Evolutionary conservation across 2,888 invertebrate genomes (phyloP).

Genomic region (Andrena bicolor): DNA sequence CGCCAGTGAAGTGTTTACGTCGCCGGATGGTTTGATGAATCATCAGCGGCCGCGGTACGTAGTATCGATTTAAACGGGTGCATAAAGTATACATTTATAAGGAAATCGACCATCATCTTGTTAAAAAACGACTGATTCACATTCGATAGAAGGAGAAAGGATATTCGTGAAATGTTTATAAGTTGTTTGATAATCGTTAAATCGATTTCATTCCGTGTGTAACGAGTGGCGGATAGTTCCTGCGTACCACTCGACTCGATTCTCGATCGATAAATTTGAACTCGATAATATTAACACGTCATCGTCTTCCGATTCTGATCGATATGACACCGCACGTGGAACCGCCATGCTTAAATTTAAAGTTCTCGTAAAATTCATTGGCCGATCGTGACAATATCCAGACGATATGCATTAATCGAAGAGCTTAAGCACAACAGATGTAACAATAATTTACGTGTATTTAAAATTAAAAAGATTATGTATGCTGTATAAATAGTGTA

Average conservation of each 20-base stretch:
- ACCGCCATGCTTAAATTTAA: not conserved
- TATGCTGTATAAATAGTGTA: conserved; percentile 60
- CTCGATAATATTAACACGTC: conserved; percentile 31
- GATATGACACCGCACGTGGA: conserved; percentile 18
- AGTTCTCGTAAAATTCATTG: not conserved
- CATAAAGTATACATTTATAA: conserved; percentile 69
- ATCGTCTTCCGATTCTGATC: conserved; percentile 54
- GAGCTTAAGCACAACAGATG: conserved; percentile 81
- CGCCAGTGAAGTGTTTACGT: too few relatives aligned
- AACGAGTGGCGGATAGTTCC: not conserved
- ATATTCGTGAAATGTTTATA: conserved; percentile 71
- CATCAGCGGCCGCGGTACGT: conserved; percentile 32
- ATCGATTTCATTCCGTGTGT: conserved; percentile 64
- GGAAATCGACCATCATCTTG: conserved; percentile 79
- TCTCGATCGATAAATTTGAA: conserved; percentile 1
- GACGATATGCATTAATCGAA: conserved; percentile 72
- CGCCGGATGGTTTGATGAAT: too few relatives aligned
- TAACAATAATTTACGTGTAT: conserved; percentile 74
- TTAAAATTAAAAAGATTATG: conserved; percentile 69
- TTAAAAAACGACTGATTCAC: conserved; percentile 82
- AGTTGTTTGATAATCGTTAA: conserved; percentile 62
- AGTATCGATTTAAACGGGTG: conserved; percentile 67
- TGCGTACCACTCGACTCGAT: not conserved
- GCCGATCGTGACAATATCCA: not conserved
- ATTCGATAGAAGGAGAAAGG: conserved; percentile 72